Evolutionary conservation across 2,797 vertebrate species (phyloP), one percentile per base, ranked within the genome.

Genomic region (Netta rufina): DNA sequence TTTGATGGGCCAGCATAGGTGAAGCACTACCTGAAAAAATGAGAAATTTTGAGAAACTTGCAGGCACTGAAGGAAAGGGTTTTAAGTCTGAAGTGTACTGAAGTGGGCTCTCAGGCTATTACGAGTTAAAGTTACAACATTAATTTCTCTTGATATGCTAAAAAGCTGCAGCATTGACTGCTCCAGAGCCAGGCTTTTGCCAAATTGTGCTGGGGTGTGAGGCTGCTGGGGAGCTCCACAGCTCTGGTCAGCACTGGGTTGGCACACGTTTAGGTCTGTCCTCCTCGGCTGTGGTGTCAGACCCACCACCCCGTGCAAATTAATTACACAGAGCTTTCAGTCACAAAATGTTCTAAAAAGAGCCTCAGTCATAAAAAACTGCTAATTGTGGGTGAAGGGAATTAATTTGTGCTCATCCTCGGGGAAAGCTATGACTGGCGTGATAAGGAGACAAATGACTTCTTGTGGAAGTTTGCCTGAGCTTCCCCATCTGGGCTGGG

Each of bases 291-390:
- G 88, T 81, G 41, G 47, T 65, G 87, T 91, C 32, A 82, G 51
- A 60, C 67, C 85, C 71, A 54, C 36, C 60, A n/a, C 72, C 85
- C 57, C 70, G 86, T 95, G 93, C 92, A 96, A 95, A 94, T 62
- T 76, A 94, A 96, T 94, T 95, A 87, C 93, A 67, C 49, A 91
- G 81, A 66, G 72, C 87, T 93, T 80, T 90, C 41, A 47, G 49
- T 43, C 76, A 32, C 65, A 76, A 88, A 66, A 67, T 67, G 25
- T n/a, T 87, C 57, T 60, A 20, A 66, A 64, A 70, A 96, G 64
- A 72, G 47, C 27, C 45, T 54, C 56, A 67, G 80, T 91, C 76
- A 90, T 84, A 93, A 91, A 91, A 96, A 96, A 77, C 41, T 67
- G 54, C 64, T 92, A 92, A 88, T 61, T 77, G 53, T 79, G 74